Conservation (phyloP, 2,113 vertebrate genomes). For the Albula goreensis region DNA sequence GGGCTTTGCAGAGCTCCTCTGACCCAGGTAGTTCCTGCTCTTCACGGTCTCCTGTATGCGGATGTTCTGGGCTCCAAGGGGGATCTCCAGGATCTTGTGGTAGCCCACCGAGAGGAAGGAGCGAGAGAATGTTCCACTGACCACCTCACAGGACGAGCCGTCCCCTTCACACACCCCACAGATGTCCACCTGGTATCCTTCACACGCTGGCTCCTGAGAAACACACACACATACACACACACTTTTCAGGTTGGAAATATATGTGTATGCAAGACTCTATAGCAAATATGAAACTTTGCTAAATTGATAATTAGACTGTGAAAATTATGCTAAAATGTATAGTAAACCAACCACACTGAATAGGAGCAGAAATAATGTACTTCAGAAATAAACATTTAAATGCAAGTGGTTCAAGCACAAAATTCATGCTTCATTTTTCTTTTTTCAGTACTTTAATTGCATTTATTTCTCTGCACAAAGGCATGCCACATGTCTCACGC, state of each 20-base stretch:
- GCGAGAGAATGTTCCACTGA: constrained; percentile 61
- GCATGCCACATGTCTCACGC: neutral
- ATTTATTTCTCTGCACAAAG: no score
- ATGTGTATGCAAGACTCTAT: neutral
- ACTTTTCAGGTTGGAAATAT: neutral
- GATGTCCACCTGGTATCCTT: constrained; percentile 33
- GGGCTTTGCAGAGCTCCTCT: neutral
- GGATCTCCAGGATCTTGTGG: constrained; percentile 69
- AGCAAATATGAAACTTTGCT: no score
- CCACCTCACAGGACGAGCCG: constrained; percentile 51
- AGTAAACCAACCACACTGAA: no score
- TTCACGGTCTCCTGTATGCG: constrained; percentile 64
- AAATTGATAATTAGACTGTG: no score
- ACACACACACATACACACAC: constrained; percentile 2
- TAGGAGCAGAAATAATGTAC: no score
- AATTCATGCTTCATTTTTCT: no score
- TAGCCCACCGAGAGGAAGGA: constrained; percentile 64
- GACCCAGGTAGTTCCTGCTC: constrained; percentile 72
- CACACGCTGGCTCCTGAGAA: constrained; percentile 36
- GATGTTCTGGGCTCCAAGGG: constrained; percentile 64
- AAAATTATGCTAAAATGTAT: no score
- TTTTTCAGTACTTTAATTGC: no score
- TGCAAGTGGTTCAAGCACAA: no score
- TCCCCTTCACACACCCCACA: constrained; percentile 50
- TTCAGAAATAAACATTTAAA: no score